phyloP scores from a whole-genome alignment of 2,888 invertebrate genomes.

The Zaprionus obscuricornis region DNA sequence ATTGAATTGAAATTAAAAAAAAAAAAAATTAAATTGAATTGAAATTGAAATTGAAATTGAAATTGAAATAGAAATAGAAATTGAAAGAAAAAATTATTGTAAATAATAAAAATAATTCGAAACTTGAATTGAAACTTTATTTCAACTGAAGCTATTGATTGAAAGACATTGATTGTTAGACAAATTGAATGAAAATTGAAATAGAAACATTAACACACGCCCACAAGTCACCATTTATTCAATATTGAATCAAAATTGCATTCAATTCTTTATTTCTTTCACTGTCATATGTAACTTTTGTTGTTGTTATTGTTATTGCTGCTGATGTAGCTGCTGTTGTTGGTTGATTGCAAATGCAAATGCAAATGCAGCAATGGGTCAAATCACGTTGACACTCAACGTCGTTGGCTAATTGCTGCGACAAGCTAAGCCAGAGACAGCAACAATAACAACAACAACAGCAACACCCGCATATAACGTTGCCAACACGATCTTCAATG shows the following conservation, averaged over 20 bases:
- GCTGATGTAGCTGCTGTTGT: too few species aligned
- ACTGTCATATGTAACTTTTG: not conserved
- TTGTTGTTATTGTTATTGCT: conserved; percentile 10
- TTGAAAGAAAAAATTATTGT: too few species aligned
- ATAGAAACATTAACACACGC: too few species aligned
- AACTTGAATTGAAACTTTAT: too few species aligned
- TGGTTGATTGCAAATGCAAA: conserved; percentile 59
- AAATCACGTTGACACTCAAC: conserved; percentile 62
- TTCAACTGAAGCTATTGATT: too few species aligned
- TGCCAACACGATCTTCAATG: conserved; percentile 19
- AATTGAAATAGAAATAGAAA: conserved; percentile 14
- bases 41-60: not conserved
- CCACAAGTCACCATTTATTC: conserved; percentile 23
- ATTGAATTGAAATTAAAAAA: not conserved
- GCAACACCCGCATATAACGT: not conserved
- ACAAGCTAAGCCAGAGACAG: conserved; percentile 43
- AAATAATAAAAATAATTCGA: too few species aligned
- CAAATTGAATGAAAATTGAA: too few species aligned
- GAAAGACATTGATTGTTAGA: too few species aligned
- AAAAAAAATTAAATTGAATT: not conserved
- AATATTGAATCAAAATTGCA: conserved; percentile 35
- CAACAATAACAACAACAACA: not conserved
- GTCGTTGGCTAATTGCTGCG: conserved; percentile 63
- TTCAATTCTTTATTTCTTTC: not conserved
- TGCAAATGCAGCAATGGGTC: conserved; percentile 57